Conservation (phyloP, 2,797 vertebrate species). For the Etheostoma perlongum region DNA sequence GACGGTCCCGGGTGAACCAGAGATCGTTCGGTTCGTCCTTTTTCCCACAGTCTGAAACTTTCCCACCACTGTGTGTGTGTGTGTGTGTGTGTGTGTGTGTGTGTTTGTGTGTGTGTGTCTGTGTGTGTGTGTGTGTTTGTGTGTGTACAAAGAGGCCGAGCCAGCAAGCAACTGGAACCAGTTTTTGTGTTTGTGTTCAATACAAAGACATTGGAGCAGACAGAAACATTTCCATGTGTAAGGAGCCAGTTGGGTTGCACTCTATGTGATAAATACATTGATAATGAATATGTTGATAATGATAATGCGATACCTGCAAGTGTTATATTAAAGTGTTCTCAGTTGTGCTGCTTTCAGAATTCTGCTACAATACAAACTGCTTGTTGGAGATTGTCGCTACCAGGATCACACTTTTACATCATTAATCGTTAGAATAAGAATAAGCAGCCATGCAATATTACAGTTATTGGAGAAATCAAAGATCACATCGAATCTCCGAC, state of each 20-base stretch:
- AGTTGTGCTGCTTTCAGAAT: no score
- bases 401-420: no score
- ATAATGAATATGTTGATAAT: no score
- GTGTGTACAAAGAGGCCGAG: slow-evolving; percentile 4
- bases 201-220: slow-evolving; percentile 8
- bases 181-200: slow-evolving; percentile 14
- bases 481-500: no score
- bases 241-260: slow-evolving; percentile 18
- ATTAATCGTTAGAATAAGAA: no score
- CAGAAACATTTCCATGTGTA: slow-evolving; percentile 57
- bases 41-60: slow-evolving; percentile 69
- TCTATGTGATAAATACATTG: no score
- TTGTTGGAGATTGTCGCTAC: no score
- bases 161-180: neutral
- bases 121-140: neutral
- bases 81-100: neutral
- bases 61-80: slow-evolving; percentile 40
- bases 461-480: no score
- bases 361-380: no score
- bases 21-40: slow-evolving; percentile 44
- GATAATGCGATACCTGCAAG: no score
- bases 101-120: slow-evolving; percentile 9
- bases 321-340: no score
- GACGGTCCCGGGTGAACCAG: slow-evolving; percentile 30
- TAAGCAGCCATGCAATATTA: no score